phyloP scores from a whole-genome alignment of 2,888 invertebrate species.

The Drosophila fulvimacula region DNA sequence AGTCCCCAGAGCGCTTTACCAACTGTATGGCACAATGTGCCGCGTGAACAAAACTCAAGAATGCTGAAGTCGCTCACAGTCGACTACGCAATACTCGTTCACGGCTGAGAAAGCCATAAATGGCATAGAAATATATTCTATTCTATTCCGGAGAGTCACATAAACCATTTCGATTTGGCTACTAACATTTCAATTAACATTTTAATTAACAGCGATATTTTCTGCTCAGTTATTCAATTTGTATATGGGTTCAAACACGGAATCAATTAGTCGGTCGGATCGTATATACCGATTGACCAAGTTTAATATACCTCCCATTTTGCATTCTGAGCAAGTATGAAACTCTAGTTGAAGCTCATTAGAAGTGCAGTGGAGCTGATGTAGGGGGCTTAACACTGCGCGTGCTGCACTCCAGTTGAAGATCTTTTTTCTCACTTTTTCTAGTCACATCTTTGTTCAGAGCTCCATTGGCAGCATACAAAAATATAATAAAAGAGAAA shows the following conservation, averaged over 20 bases:
- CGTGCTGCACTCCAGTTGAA: conserved; percentile 38
- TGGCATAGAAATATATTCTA: background rate
- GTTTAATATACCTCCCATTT: background rate
- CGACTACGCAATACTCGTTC: conserved; percentile 6
- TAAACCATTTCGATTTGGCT: background rate
- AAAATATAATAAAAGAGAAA: conserved; percentile 1
- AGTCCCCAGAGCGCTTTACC: background rate
- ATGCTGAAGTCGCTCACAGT: background rate
- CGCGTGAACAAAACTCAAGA: conserved; percentile 20
- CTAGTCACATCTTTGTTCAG: conserved; percentile 25
- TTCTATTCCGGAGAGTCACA: too few relatives aligned
- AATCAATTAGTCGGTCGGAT: background rate
- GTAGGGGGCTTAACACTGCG: conserved; percentile 15
- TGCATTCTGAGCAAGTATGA: background rate
- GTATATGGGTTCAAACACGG: background rate
- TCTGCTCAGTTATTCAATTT: background rate
- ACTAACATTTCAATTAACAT: too few relatives aligned
- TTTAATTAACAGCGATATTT: background rate
- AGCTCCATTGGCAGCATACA: conserved; percentile 6
- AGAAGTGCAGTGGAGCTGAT: conserved; percentile 18
- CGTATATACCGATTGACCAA: too few relatives aligned
- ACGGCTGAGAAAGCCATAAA: background rate
- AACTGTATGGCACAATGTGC: conserved; percentile 43
- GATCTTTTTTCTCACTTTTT: conserved; percentile 17
- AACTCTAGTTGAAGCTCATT: conserved; percentile 51